phyloP scores from a whole-genome alignment of 2,888 invertebrate genomes.

The Lottia gigantea region DNA sequence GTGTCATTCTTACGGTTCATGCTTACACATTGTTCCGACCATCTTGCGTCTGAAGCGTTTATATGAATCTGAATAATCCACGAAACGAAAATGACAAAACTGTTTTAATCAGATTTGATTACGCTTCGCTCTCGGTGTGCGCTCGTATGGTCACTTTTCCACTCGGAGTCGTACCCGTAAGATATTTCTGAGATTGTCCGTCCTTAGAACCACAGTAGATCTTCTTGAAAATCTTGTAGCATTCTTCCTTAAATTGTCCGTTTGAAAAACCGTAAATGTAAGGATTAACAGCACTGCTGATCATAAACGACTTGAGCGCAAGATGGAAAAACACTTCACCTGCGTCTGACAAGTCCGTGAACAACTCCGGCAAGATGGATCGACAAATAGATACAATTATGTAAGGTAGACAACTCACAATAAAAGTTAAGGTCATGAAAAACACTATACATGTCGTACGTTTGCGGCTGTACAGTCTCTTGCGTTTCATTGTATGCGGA shows the following conservation, averaged over 20 bases:
- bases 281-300: constrained; percentile 34
- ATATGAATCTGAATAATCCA: too few species aligned
- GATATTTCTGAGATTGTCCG: background rate
- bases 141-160: background rate
- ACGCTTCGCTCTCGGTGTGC: background rate
- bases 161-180: background rate
- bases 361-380: constrained; percentile 7
- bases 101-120: background rate
- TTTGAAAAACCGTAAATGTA: constrained; percentile 37
- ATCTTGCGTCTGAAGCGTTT: too few species aligned
- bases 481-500: constrained; percentile 1
- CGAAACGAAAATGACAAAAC: too few species aligned
- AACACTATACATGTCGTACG: constrained; percentile 35
- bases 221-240: background rate
- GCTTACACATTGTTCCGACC: too few species aligned
- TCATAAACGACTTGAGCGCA: constrained; percentile 31
- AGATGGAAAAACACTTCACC: constrained; percentile 24
- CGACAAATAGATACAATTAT: constrained; percentile 26
- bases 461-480: constrained; percentile 28
- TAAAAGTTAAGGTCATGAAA: constrained; percentile 30
- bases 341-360: constrained; percentile 10
- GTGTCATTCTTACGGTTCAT: too few species aligned
- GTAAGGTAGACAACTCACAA: constrained; percentile 34
- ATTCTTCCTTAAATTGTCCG: constrained; percentile 30
- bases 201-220: background rate